Percentiles rank a stretch among this genome's conserved stretches.
Evolutionary conservation across 1,140 invertebrate genomes (phyloP).

Genomic region (Nephila pilipes): DNA sequence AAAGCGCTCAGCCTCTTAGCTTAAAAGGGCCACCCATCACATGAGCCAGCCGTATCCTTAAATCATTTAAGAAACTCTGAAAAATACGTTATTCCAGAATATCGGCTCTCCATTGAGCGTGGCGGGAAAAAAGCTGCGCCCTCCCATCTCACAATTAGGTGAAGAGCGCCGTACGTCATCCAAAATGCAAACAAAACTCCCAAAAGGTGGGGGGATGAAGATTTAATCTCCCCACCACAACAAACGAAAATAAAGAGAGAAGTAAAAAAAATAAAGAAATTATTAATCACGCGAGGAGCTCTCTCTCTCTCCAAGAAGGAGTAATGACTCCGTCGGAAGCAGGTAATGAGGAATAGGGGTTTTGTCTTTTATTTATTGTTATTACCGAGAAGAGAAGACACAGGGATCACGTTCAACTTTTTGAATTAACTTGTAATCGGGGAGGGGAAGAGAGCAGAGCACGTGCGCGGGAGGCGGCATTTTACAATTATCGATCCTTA

Average conservation of each 20-base stretch:
- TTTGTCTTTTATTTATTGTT: conserved; percentile 52
- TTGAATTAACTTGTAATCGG: conserved; percentile 66
- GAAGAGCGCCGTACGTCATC: conserved; percentile 20
- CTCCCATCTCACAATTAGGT: not conserved
- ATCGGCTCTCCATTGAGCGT: no score
- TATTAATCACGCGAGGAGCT: conserved; percentile 63
- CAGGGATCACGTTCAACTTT: conserved; percentile 58
- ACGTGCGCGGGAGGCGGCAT: conserved; percentile 26
- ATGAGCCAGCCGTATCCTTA: no score
- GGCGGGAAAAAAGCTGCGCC: not conserved
- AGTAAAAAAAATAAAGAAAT: conserved; percentile 29
- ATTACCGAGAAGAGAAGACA: not conserved
- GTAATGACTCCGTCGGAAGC: conserved; percentile 50
- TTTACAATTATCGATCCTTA: conserved; percentile 67
- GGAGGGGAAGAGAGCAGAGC: not conserved
- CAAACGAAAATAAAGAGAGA: conserved; percentile 21
- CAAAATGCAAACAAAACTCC: conserved; percentile 28
- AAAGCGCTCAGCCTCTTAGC: no score
- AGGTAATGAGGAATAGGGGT: conserved; percentile 50
- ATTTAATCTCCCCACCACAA: not conserved
- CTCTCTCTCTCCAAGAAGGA: not conserved
- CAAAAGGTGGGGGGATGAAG: not conserved
- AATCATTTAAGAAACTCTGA: no score
- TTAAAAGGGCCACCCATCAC: no score
- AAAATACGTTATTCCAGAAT: no score